Evolutionary conservation across 2,113 vertebrate genomes (phyloP).

Genomic region (Ia io): DNA sequence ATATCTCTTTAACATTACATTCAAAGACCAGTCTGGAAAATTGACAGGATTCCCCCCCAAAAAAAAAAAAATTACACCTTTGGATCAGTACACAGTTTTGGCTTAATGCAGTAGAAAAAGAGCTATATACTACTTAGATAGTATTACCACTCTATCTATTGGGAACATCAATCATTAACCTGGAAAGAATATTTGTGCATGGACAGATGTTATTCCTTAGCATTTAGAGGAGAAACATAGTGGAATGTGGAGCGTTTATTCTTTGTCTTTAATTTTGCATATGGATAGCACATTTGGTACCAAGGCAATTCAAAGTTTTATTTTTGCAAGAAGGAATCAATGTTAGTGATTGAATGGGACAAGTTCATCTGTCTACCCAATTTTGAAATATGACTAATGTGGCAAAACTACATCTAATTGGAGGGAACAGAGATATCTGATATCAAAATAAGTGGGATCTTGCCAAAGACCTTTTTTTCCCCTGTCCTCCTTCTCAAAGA

Average conservation of each 20-base stretch:
- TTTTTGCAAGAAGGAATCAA: slow-evolving; percentile 10
- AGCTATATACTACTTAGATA: background rate
- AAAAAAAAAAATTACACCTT: background rate
- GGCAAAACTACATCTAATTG: background rate
- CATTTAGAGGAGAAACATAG: slow-evolving; percentile 12
- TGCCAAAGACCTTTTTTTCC: background rate
- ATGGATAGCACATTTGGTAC: background rate
- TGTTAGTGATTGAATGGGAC: slow-evolving; percentile 44
- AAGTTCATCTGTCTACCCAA: slow-evolving; percentile 31
- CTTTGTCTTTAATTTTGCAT: slow-evolving; percentile 53
- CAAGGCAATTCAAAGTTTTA: slow-evolving; percentile 33
- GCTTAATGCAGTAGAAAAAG: background rate
- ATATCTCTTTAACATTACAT: background rate
- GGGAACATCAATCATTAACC: background rate
- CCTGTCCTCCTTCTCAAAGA: background rate
- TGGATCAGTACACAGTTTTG: background rate
- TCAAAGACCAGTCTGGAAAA: background rate
- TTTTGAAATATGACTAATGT: slow-evolving; percentile 22
- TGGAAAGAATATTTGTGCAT: background rate
- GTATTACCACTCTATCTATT: background rate
- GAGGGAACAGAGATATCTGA: slow-evolving; percentile 5
- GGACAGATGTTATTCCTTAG: background rate
- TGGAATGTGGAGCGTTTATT: slow-evolving; percentile 4
- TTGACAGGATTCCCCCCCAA: background rate
- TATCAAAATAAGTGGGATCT: slow-evolving; percentile 10